Conservation (phyloP, 2,888 invertebrate species). For the Melanostoma scalare region DNA sequence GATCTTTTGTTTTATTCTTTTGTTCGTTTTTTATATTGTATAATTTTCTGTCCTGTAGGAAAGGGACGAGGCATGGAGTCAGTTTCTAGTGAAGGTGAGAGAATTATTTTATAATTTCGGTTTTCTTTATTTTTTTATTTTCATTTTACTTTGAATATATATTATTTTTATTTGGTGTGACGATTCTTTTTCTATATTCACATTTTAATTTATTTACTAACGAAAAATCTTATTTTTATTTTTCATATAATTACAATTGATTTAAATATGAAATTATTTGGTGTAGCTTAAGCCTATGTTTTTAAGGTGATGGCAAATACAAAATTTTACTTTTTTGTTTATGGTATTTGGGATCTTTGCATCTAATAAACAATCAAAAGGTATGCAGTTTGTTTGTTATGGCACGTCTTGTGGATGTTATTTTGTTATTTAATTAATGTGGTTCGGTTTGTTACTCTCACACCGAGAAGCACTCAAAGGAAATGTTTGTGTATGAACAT, state of each 20-base stretch:
- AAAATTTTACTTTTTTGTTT: conserved; percentile 2
- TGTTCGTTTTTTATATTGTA: conserved; percentile 73
- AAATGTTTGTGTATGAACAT: no score
- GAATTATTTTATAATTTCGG: conserved; percentile 71
- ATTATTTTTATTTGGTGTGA: conserved; percentile 29
- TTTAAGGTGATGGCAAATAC: conserved; percentile 9
- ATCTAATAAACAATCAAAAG: conserved; percentile 44
- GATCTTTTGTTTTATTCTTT: conserved; percentile 61
- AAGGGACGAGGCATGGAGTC: conserved; percentile 88
- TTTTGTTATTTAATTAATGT: background rate
- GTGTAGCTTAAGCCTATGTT: background rate
- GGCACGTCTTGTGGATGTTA: conserved; percentile 28
- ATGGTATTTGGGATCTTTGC: conserved; percentile 47
- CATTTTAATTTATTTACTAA: conserved; percentile 24
- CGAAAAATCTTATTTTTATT: conserved; percentile 8
- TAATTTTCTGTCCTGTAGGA: conserved; percentile 82
- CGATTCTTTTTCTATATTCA: conserved; percentile 19
- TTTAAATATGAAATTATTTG: conserved; percentile 9
- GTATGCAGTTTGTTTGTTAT: conserved; percentile 57
- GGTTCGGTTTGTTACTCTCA: no score
- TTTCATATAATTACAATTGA: conserved; percentile 4
- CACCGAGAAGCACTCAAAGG: no score
- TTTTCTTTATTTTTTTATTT: conserved; percentile 50
- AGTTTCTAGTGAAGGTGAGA: conserved; percentile 88
- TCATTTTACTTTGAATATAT: conserved; percentile 28